These are phyloP conservation scores for Xanthia icteritia DNA, from an alignment of 2,888 invertebrate species.

Conservation along the genomic window DNA sequence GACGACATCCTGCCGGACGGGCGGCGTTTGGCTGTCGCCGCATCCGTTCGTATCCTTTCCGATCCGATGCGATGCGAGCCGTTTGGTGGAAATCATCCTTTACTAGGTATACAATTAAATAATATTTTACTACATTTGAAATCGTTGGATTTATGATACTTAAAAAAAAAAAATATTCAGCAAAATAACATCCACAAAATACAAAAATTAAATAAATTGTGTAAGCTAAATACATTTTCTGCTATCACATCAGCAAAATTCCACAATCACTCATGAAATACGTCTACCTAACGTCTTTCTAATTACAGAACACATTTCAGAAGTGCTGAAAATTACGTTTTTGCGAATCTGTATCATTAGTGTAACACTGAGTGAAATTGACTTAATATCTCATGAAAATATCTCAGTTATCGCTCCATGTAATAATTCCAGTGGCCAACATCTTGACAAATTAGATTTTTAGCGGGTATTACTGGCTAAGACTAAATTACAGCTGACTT, in stretches of 20 bases:
- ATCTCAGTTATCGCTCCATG: slow-evolving; percentile 62
- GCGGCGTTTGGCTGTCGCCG: too few relatives aligned
- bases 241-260: slow-evolving; percentile 51
- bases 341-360: slow-evolving; percentile 65
- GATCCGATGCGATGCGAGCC: too few relatives aligned
- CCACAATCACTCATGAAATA: slow-evolving; percentile 57
- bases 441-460: slow-evolving; percentile 90
- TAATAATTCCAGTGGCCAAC: slow-evolving; percentile 71
- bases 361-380: slow-evolving; percentile 62
- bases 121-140: not conserved
- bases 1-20: too few relatives aligned
- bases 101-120: not conserved
- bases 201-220: slow-evolving; percentile 37
- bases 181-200: not conserved
- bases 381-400: slow-evolving; percentile 63
- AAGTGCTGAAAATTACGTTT: slow-evolving; percentile 62
- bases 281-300: slow-evolving; percentile 60
- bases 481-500: slow-evolving; percentile 89
- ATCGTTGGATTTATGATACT: not conserved
- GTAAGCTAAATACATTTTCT: slow-evolving; percentile 42
- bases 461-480: slow-evolving; percentile 87
- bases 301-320: slow-evolving; percentile 60
- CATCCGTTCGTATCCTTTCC: too few relatives aligned
- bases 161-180: too few relatives aligned
- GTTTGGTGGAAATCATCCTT: too few relatives aligned